phyloP scores from a whole-genome alignment of 1,140 invertebrate species.

The Lithobius niger region DNA sequence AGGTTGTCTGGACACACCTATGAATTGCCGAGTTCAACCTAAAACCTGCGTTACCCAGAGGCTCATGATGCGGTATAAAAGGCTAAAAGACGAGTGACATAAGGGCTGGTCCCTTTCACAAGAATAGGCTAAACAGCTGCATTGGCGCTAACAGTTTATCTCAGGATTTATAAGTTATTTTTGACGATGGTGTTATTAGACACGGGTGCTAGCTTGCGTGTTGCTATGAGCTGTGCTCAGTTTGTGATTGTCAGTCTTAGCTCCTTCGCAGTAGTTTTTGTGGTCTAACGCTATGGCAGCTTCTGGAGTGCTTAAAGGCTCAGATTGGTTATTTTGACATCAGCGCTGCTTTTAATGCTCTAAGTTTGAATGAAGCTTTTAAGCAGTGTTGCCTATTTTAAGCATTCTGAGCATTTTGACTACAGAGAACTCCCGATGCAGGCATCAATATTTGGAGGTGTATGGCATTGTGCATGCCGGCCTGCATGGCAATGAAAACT shows the following conservation, averaged over 20 bases:
- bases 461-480: no score
- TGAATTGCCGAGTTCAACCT: no score
- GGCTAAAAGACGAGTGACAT: no score
- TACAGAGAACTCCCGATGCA: no score
- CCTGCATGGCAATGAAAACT: no score
- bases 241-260: slow-evolving; percentile 16
- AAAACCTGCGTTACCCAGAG: no score
- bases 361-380: slow-evolving; percentile 16
- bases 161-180: slow-evolving; percentile 3
- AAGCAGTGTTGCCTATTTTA: slow-evolving; percentile 11
- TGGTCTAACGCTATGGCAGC: slow-evolving; percentile 14
- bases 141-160: slow-evolving; percentile 6
- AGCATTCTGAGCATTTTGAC: no score
- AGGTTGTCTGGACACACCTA: no score
- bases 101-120: no score
- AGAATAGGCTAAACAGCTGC: slow-evolving; percentile 1
- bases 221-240: slow-evolving; percentile 16
- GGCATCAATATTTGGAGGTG: no score
- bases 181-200: slow-evolving; percentile 14
- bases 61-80: no score
- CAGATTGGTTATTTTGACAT: slow-evolving; percentile 16
- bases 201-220: slow-evolving; percentile 16
- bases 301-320: slow-evolving; percentile 14
- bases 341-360: slow-evolving; percentile 14
- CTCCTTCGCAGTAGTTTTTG: slow-evolving; percentile 11